Evolutionary conservation across 1,140 invertebrate species (phyloP).

Genomic region (Bombus confusus): DNA sequence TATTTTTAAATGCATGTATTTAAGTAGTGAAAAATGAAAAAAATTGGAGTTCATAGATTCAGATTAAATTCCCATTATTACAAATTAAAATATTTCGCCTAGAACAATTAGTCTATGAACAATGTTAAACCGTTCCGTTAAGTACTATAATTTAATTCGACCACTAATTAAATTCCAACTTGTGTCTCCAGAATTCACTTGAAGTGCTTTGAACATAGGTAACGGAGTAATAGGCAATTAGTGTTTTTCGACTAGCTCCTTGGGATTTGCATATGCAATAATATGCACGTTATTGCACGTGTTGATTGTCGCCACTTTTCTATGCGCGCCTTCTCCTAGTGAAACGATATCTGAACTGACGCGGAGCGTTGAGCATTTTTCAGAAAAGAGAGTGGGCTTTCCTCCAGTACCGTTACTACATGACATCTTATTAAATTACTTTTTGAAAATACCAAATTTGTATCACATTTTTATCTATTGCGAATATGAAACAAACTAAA

Average conservation of each 20-base stretch:
- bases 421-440: too few species aligned
- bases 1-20: background rate
- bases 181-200: background rate
- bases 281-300: too few species aligned
- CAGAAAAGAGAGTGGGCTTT: too few species aligned
- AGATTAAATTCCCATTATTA: background rate
- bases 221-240: background rate
- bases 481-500: too few species aligned
- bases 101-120: background rate
- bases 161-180: background rate
- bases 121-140: background rate
- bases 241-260: background rate
- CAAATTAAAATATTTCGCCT: background rate
- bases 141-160: background rate
- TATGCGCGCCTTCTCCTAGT: too few species aligned
- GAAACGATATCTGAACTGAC: too few species aligned
- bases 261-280: background rate
- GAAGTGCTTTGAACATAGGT: background rate
- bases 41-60: background rate
- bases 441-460: background rate
- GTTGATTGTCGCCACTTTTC: too few species aligned
- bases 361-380: too few species aligned
- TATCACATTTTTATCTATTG: background rate
- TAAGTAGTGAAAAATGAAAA: background rate
- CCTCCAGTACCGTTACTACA: too few species aligned